These are phyloP conservation scores for Conus betulinus DNA, from an alignment of 1,140 invertebrate genomes.

Conservation along the genomic window DNA sequence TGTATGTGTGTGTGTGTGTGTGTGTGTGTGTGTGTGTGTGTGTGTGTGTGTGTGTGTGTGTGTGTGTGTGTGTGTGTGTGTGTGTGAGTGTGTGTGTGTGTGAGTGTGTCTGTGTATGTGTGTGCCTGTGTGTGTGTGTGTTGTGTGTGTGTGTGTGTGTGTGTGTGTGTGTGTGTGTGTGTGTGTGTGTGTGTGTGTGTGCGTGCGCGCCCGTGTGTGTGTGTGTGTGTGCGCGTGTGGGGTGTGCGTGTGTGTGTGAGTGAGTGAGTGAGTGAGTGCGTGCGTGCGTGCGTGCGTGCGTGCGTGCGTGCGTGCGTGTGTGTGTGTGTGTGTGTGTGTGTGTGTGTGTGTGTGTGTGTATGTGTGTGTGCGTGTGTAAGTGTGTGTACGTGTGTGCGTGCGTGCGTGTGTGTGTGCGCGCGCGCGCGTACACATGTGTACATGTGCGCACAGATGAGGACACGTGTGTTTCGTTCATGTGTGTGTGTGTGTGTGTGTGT, in stretches of 20 bases:
- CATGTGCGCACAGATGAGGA: neutral
- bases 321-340: constrained; percentile 15
- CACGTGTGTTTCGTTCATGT: neutral
- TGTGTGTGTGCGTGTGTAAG: no score
- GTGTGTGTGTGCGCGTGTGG: no score
- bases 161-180: constrained; percentile 15
- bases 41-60: neutral
- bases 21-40: no score
- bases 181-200: constrained; percentile 23
- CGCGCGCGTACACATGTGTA: neutral
- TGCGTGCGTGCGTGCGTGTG: constrained; percentile 15
- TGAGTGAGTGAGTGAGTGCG: no score
- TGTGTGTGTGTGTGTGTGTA: constrained; percentile 12
- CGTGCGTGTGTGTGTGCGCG: neutral
- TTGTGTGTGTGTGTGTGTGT: no score
- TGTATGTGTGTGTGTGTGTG: no score
- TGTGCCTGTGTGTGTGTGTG: no score
- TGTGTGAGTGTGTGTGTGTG: no score
- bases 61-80: neutral
- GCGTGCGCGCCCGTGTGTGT: no score
- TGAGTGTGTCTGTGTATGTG: no score
- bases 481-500: neutral
- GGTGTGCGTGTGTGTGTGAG: no score
- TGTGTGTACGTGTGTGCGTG: constrained; percentile 1
- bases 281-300: neutral